phyloP scores from a whole-genome alignment of 2,113 vertebrate species.

The Periophthalmus modestus region DNA sequence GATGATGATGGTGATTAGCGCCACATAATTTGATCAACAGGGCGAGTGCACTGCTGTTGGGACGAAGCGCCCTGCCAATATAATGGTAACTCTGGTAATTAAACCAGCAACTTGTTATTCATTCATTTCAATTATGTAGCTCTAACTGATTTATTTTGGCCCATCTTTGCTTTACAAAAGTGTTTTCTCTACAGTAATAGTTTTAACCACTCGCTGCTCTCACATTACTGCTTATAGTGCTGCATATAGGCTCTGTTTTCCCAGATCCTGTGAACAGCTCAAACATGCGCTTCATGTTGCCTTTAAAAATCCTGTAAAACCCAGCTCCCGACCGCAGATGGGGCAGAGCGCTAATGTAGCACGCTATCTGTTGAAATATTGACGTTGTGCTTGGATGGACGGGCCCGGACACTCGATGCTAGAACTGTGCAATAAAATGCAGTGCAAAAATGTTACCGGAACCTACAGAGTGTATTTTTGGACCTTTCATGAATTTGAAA shows the following conservation, averaged over 20 bases:
- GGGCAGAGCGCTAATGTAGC: background rate
- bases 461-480: background rate
- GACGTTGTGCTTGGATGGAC: background rate
- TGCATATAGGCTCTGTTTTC: background rate
- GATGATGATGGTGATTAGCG: too few species aligned
- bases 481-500: background rate
- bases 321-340: background rate
- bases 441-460: background rate
- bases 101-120: too few species aligned
- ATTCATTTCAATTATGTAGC: background rate
- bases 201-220: background rate
- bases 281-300: background rate
- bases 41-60: too few species aligned
- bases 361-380: conserved; percentile 1
- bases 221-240: background rate
- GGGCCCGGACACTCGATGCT: conserved; percentile 3
- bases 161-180: background rate
- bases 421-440: background rate
- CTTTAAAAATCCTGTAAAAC: background rate
- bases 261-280: background rate
- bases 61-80: too few species aligned
- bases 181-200: background rate
- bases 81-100: background rate
- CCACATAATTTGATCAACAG: too few species aligned
- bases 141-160: too few species aligned